phyloP scores from a whole-genome alignment of 1,140 invertebrate genomes.

The Ostrea edulis region DNA sequence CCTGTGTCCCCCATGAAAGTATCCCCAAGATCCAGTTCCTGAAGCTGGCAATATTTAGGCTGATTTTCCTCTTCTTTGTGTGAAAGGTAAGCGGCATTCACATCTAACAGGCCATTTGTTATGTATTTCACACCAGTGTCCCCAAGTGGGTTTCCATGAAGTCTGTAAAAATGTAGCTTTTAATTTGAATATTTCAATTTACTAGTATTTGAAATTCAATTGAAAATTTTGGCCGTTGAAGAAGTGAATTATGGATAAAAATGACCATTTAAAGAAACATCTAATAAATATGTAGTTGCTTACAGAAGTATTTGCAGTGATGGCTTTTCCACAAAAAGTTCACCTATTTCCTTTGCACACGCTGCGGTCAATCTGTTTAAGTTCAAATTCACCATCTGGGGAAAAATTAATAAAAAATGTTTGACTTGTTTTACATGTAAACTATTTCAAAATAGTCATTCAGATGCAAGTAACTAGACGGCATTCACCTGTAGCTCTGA shows the following conservation, averaged over 20 bases:
- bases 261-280: too few relatives aligned
- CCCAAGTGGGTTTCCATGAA: constrained; percentile 64
- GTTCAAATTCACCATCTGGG: constrained; percentile 66
- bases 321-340: constrained; percentile 57
- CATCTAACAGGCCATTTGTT: constrained; percentile 55
- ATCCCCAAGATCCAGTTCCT: constrained; percentile 63
- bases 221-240: too few relatives aligned
- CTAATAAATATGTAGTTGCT: background rate
- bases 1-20: constrained; percentile 58
- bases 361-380: constrained; percentile 55
- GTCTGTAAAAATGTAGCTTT: constrained; percentile 48
- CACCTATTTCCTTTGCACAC: constrained; percentile 54
- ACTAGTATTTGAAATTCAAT: too few relatives aligned
- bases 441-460: background rate
- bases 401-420: background rate
- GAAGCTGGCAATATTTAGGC: constrained; percentile 51
- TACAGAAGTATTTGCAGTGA: constrained; percentile 62
- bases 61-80: constrained; percentile 31
- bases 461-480: background rate
- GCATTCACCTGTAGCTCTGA: constrained; percentile 59
- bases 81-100: constrained; percentile 49
- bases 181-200: background rate
- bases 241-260: too few relatives aligned
- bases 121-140: constrained; percentile 60
- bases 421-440: background rate